phyloP scores from a whole-genome alignment of 2,113 vertebrate species.

The Tenebrosternarchus preto region DNA sequence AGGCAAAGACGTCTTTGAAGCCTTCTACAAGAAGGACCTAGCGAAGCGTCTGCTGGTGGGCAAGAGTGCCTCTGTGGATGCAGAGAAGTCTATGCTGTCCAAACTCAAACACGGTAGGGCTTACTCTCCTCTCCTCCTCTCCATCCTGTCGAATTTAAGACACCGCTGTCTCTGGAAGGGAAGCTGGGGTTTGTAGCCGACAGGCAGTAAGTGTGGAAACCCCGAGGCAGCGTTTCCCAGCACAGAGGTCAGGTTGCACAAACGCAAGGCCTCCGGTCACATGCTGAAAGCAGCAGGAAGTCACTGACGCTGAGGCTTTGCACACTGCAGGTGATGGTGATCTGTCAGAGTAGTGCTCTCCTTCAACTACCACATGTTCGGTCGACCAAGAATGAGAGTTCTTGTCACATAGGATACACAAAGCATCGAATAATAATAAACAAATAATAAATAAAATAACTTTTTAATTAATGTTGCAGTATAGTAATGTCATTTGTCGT shows the following conservation, averaged over 20 bases:
- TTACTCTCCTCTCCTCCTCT: background rate
- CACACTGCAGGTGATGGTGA: background rate
- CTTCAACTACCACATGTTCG: background rate
- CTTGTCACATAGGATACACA: no score
- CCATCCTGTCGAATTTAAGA: no score
- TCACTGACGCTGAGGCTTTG: slow-evolving; percentile 21
- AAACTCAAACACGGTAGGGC: slow-evolving; percentile 93
- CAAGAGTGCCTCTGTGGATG: slow-evolving; percentile 97
- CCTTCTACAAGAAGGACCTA: slow-evolving; percentile 98
- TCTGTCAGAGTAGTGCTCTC: background rate
- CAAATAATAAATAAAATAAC: no score
- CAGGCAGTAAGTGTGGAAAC: slow-evolving; percentile 17
- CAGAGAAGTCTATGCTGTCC: slow-evolving; percentile 98
- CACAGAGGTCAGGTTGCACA: background rate
- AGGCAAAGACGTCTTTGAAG: slow-evolving; percentile 99
- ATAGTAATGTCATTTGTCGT: no score
- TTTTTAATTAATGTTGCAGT: no score
- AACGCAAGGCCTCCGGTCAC: background rate
- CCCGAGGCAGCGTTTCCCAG: slow-evolving; percentile 27
- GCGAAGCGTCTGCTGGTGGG: slow-evolving; percentile 95
- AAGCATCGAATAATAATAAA: no score
- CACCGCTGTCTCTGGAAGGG: background rate
- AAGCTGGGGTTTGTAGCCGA: background rate
- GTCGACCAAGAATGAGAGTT: background rate
- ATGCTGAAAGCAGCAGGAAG: slow-evolving; percentile 36